Evolutionary conservation across 2,113 vertebrate genomes (phyloP).

Genomic region (Menidia beryllina): DNA sequence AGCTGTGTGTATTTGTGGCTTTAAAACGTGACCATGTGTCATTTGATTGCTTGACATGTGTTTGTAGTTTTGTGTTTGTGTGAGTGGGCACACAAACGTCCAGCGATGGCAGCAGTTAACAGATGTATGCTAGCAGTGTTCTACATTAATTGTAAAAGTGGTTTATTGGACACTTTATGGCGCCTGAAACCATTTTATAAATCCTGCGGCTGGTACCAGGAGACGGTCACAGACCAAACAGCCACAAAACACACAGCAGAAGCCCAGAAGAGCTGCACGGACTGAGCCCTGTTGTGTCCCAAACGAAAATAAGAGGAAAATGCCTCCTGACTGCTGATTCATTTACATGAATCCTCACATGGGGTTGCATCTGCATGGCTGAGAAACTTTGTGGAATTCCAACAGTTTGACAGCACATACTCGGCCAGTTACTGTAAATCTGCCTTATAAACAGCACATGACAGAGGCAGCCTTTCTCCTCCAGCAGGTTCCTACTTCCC

Average conservation of each 20-base stretch:
- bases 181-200: constrained; percentile 56
- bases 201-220: constrained; percentile 27
- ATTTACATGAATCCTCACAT: constrained; percentile 12
- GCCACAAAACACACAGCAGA: constrained; percentile 36
- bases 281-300: constrained; percentile 16
- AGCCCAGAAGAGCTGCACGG: constrained; percentile 23
- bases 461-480: constrained; percentile 4
- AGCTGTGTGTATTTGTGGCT: constrained; percentile 34
- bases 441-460: constrained; percentile 5
- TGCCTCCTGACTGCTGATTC: constrained; percentile 14
- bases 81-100: constrained; percentile 14
- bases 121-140: constrained; percentile 45
- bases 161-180: constrained; percentile 69
- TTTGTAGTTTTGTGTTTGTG: constrained; percentile 12
- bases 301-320: constrained; percentile 7
- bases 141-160: constrained; percentile 65
- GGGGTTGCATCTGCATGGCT: constrained; percentile 9
- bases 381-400: constrained; percentile 18
- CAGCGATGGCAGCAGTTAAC: constrained; percentile 37
- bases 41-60: constrained; percentile 11
- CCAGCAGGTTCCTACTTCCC: neutral
- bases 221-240: constrained; percentile 19
- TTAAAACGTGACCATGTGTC: constrained; percentile 45
- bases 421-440: constrained; percentile 29
- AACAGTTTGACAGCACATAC: constrained; percentile 14